These are phyloP conservation scores for Larimichthys polyactis DNA, from an alignment of 2,113 vertebrate genomes.

Conservation along the genomic window DNA sequence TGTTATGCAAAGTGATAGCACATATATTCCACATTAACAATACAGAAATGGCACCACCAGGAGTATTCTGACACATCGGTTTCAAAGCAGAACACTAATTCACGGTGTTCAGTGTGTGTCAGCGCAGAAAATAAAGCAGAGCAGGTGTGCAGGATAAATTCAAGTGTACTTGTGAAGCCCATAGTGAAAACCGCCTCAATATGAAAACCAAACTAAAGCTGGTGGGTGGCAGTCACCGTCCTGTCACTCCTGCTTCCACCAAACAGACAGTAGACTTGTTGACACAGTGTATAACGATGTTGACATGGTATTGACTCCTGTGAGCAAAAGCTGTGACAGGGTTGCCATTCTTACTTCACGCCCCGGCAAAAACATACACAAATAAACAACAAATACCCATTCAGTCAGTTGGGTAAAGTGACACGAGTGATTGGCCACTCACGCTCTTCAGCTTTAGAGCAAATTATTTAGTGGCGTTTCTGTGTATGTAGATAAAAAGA, in stretches of 20 bases:
- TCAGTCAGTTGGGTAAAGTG: slow-evolving; percentile 43
- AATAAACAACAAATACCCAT: slow-evolving; percentile 51
- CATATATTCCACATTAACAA: slow-evolving; percentile 30
- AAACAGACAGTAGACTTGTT: slow-evolving; percentile 60
- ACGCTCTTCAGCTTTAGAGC: slow-evolving; percentile 54
- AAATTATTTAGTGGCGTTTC: slow-evolving; percentile 72
- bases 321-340: slow-evolving; percentile 57
- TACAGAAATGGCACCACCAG: slow-evolving; percentile 8
- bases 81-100: slow-evolving; percentile 34
- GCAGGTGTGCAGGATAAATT: slow-evolving; percentile 30
- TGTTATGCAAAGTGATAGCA: slow-evolving; percentile 27
- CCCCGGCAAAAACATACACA: slow-evolving; percentile 33
- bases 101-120: slow-evolving; percentile 35
- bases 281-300: slow-evolving; percentile 65
- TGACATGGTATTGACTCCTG: slow-evolving; percentile 72
- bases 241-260: slow-evolving; percentile 63
- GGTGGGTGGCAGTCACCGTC: slow-evolving; percentile 50
- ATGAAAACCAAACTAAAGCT: slow-evolving; percentile 48
- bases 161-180: slow-evolving; percentile 1
- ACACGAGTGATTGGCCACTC: slow-evolving; percentile 57
- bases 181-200: slow-evolving; percentile 11
- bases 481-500: slow-evolving; percentile 53
- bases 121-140: slow-evolving; percentile 30
- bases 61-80: slow-evolving; percentile 24
- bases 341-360: slow-evolving; percentile 39